These are phyloP conservation scores for Erannis defoliaria DNA, from an alignment of 2,888 invertebrate species.

Conservation along the genomic window DNA sequence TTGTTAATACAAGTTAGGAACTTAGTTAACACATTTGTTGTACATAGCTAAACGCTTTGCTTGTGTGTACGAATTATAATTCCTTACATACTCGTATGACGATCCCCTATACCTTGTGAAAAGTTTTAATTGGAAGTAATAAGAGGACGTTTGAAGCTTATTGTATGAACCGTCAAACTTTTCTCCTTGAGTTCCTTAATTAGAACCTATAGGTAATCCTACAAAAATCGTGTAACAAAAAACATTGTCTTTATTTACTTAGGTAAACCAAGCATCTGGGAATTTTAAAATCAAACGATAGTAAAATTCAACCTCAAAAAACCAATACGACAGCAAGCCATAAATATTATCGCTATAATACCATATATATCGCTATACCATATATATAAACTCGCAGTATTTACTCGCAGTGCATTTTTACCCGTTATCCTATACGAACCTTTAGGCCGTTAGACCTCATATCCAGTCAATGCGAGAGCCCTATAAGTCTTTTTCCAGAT, in stretches of 20 bases:
- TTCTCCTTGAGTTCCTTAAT: conserved; percentile 13
- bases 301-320: too few relatives aligned
- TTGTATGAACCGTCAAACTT: conserved; percentile 32
- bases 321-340: background rate
- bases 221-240: background rate
- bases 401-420: too few relatives aligned
- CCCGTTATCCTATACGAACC: too few relatives aligned
- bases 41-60: background rate
- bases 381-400: too few relatives aligned
- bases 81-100: conserved; percentile 10
- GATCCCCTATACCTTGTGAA: conserved; percentile 22
- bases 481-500: too few relatives aligned
- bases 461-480: too few relatives aligned
- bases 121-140: conserved; percentile 32
- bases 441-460: too few relatives aligned
- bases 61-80: background rate
- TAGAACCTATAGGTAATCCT: conserved; percentile 27
- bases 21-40: background rate
- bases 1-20: conserved; percentile 11
- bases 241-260: too few relatives aligned
- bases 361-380: background rate
- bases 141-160: conserved; percentile 36
- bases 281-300: too few relatives aligned
- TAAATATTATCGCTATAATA: background rate
- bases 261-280: too few relatives aligned